Conservation (phyloP, 2,797 vertebrate species). For the Sebastolobus alascanus region DNA sequence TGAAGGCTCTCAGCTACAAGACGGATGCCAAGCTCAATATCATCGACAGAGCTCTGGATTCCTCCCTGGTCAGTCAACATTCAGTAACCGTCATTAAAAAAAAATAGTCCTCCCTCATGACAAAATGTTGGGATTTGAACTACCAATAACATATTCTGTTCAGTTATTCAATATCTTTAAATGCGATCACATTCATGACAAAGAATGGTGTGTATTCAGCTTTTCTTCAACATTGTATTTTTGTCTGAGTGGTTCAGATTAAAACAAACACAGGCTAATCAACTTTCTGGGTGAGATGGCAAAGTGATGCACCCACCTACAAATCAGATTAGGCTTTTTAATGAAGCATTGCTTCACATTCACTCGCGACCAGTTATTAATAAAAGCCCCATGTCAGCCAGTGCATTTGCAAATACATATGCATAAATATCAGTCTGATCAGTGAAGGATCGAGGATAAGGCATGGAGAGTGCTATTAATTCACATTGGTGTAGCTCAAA, state of each 20-base stretch:
- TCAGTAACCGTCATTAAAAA: neutral
- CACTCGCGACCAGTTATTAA: neutral
- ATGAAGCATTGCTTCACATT: neutral
- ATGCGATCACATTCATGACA: neutral
- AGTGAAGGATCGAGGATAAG: neutral
- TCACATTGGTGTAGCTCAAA: neutral
- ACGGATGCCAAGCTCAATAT: constrained; percentile 84
- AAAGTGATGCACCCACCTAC: neutral
- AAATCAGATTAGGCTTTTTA: neutral
- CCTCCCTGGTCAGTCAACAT: constrained; percentile 87
- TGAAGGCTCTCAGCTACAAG: constrained; percentile 86
- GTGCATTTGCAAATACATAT: neutral
- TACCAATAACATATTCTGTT: neutral
- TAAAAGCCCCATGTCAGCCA: neutral
- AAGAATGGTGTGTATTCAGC: neutral
- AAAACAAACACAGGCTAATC: neutral
- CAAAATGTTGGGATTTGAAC: neutral
- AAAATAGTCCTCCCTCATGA: neutral
- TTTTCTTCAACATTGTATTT: neutral
- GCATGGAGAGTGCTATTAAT: neutral
- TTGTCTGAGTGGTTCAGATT: neutral
- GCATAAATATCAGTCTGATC: neutral
- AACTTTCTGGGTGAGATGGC: neutral
- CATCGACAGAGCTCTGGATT: constrained; percentile 92
- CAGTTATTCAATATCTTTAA: neutral